These are phyloP conservation scores for Cheilosia vernalis DNA, from an alignment of 2,888 invertebrate species.

Conservation along the genomic window DNA sequence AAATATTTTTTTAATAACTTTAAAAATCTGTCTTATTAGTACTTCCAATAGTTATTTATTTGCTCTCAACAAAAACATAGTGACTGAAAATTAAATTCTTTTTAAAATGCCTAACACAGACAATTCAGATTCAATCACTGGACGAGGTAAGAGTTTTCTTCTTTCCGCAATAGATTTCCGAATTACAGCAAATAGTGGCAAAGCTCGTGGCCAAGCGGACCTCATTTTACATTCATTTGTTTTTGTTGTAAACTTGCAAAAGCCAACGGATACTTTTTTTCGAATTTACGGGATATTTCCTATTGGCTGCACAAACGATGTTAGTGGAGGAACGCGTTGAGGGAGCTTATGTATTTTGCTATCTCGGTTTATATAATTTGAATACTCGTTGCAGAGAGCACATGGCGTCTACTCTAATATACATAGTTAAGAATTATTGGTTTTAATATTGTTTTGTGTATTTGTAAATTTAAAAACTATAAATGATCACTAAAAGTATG, in stretches of 20 bases:
- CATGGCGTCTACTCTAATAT: not conserved
- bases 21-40: not conserved
- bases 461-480: too few relatives aligned
- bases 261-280: conserved; percentile 51
- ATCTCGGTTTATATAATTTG: too few relatives aligned
- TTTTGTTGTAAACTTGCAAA: conserved; percentile 8
- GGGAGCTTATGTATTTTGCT: too few relatives aligned
- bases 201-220: conserved; percentile 1
- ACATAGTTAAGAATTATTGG: too few relatives aligned
- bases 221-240: not conserved
- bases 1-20: not conserved
- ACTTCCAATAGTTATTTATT: conserved; percentile 16
- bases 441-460: too few relatives aligned
- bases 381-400: not conserved
- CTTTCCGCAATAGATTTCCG: not conserved
- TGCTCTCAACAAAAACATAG: not conserved
- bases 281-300: conserved; percentile 42
- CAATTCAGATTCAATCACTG: conserved; percentile 2
- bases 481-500: too few relatives aligned
- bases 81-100: not conserved
- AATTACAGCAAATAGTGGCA: not conserved
- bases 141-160: conserved; percentile 39
- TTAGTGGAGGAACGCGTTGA: too few relatives aligned
- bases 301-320: not conserved
- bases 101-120: conserved; percentile 38